phyloP scores from a whole-genome alignment of 2,888 invertebrate species.

The Luperina testacea region DNA sequence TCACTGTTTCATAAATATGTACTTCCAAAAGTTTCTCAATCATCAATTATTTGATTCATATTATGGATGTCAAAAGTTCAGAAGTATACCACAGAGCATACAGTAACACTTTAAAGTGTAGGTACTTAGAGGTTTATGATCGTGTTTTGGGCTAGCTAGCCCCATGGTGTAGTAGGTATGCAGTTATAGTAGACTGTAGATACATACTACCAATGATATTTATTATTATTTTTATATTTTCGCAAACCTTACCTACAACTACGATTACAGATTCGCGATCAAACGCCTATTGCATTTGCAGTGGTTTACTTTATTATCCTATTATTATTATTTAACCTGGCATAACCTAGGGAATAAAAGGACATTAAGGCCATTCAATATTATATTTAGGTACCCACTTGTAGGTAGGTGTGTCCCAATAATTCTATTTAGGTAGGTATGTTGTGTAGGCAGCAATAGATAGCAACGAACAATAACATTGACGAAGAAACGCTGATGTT shows the following conservation, averaged over 20 bases:
- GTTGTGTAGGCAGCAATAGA: not conserved
- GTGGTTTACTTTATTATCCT: no score
- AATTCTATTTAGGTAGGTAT: not conserved
- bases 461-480: slow-evolving; percentile 15
- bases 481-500: slow-evolving; percentile 19
- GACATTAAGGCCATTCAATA: not conserved
- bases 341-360: not conserved
- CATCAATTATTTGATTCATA: not conserved
- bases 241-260: no score
- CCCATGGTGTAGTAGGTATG: no score
- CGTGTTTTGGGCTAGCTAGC: not conserved
- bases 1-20: not conserved
- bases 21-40: not conserved
- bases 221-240: no score
- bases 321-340: slow-evolving; percentile 8
- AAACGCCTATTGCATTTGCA: no score
- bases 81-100: not conserved
- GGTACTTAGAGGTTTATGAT: not conserved
- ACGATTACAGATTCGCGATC: no score
- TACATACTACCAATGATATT: not conserved
- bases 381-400: not conserved
- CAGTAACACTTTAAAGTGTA: no score
- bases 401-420: not conserved
- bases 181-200: not conserved
- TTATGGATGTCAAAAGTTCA: not conserved